Base-by-base conservation (phyloP, 2,888 invertebrate species). In the Conchocele bisecta region DNA sequence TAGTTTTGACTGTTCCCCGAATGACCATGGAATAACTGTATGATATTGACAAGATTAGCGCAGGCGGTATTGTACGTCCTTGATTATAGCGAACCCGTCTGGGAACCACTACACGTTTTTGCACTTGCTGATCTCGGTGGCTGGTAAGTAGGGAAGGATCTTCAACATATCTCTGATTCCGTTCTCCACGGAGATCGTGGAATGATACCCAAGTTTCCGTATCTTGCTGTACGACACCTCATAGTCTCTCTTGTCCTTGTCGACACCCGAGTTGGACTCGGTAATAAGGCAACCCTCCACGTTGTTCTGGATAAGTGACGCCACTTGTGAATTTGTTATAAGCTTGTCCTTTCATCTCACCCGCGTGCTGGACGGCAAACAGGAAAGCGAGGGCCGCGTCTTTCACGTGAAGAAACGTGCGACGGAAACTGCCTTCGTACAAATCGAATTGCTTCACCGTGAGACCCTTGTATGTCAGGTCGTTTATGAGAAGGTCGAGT, bases 381-480 rank as follows among this genome's bases (percentile, higher is more conserved):
- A 87, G 41, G 70, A 90, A 90, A 13, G 90, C 89, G 11, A 81
- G 66, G 4, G 89, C 89, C 1, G 89, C 89, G 58, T 90, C 90
- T 46, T 83, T 85, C 2, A 90, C 89, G 68, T 91, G 90, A 9
- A 91, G 76, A 64, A 91, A 91, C 5, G 90, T 89, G 51, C 89
- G 78, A 20, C 86, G 77, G 68, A 89, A 89, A 26, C 79, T 76
- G 5, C 86, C 86, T 67, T 90, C 88, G 64, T 90, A 90, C 5
- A 90, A 67, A 33, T 85, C 86, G 69, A 89, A 84, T 20, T 82
- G 41, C 46, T 83, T 83, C 11, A 81, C 54, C 3, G 70, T 83
- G 13, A 89, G 69, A 0, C 88, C 89, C 24, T 65, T 58, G 33
- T 41, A 60, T n/a, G 39, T 54, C 22, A 39, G 29, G 11, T 39